Conservation (phyloP, 2,888 invertebrate genomes). For the Corythucha ciliata region DNA sequence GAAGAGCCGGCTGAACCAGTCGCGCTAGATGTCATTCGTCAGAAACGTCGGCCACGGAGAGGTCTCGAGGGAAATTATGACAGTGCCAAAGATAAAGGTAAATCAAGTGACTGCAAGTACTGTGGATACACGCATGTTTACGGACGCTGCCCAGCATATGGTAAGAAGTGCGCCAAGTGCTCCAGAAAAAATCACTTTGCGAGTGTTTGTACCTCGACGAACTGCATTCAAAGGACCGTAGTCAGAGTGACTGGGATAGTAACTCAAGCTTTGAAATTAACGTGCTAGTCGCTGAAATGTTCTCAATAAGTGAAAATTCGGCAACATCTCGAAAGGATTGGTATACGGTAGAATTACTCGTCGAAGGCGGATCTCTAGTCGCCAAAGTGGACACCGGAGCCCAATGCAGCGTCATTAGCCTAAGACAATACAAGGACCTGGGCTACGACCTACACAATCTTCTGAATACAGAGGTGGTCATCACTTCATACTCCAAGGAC, state of each 20-base stretch:
- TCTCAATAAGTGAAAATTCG: neutral
- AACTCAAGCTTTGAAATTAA: conserved; percentile 8
- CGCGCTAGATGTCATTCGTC: no score
- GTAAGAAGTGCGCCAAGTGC: neutral
- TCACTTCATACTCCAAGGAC: conserved; percentile 7
- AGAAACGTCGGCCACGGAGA: no score
- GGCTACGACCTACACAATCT: neutral
- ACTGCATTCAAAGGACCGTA: neutral
- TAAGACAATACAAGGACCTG: neutral
- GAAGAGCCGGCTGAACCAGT: no score
- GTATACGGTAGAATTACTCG: neutral
- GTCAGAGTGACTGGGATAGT: neutral
- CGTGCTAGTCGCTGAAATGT: neutral
- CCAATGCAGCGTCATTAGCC: conserved; percentile 10
- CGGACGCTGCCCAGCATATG: conserved; percentile 6
- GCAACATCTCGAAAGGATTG: neutral
- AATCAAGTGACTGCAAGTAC: conserved; percentile 1
- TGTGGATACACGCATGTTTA: conserved; percentile 11
- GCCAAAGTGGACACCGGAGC: conserved; percentile 14
- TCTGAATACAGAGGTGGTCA: neutral
- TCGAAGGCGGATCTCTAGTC: neutral
- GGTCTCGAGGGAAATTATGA: no score
- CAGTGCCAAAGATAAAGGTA: no score
- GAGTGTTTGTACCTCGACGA: neutral
- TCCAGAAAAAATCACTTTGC: conserved; percentile 1